Percentiles rank a stretch among this genome's conserved stretches.
Conservation (phyloP, 2,888 invertebrate genomes). For the Ennomos quercinarius region DNA sequence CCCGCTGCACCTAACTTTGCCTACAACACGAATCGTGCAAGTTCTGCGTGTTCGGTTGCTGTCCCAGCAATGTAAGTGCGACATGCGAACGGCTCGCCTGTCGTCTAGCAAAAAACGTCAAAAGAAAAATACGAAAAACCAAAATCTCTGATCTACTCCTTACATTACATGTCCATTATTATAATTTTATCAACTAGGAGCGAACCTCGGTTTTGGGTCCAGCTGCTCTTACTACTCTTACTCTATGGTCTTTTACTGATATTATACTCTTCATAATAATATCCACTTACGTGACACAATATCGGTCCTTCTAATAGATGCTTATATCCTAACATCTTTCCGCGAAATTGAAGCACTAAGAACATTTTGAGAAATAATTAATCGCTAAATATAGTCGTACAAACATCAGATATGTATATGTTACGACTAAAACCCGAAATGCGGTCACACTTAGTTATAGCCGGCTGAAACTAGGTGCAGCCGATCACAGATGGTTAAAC, state of each 20-base stretch:
- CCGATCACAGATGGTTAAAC: too few species aligned
- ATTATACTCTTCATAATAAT: slow-evolving; percentile 13
- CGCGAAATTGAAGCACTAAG: slow-evolving; percentile 3
- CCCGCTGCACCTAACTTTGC: not conserved
- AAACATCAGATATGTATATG: slow-evolving; percentile 13
- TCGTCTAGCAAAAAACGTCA: slow-evolving; percentile 55
- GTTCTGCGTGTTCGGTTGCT: not conserved
- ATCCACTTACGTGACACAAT: not conserved
- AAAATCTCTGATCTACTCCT: slow-evolving; percentile 52
- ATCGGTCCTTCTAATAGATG: not conserved
- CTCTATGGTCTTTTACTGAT: slow-evolving; percentile 48
- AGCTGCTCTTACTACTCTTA: slow-evolving; percentile 42
- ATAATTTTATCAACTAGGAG: slow-evolving; percentile 46
- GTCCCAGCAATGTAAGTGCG: slow-evolving; percentile 36
- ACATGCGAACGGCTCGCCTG: slow-evolving; percentile 47
- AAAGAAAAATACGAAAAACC: slow-evolving; percentile 60
- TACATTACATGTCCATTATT: slow-evolving; percentile 46
- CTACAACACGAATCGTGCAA: too few species aligned
- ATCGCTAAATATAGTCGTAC: not conserved
- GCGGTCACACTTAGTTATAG: too few species aligned
- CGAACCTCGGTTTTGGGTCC: slow-evolving; percentile 34
- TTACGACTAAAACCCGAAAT: too few species aligned
- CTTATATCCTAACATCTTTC: slow-evolving; percentile 5
- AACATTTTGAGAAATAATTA: not conserved
- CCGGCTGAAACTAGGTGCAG: too few species aligned